Conservation (phyloP, 2,888 invertebrate genomes). For the Eupeodes luniger region DNA sequence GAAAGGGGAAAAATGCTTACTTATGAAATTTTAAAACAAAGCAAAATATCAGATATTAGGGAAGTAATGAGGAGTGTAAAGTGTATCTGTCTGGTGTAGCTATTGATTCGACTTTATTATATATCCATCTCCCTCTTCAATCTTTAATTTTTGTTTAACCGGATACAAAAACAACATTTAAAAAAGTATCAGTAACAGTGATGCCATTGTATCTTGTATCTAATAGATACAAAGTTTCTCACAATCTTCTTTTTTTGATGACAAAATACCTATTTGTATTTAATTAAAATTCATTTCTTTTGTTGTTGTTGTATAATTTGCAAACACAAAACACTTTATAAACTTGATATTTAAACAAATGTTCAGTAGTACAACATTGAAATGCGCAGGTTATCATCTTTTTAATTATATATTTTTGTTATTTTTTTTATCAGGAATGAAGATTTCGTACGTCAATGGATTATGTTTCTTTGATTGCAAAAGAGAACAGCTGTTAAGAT, state of each 20-base stretch:
- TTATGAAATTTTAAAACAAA: not conserved
- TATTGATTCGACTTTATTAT: not conserved
- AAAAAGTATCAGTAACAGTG: conserved; percentile 18
- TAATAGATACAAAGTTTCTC: not conserved
- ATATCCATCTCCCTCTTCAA: conserved; percentile 24
- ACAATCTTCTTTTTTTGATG: not conserved
- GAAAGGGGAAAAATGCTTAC: not conserved
- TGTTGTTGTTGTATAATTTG: conserved; percentile 9
- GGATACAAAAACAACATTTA: conserved; percentile 22
- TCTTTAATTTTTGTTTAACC: conserved; percentile 8
- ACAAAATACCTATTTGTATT: conserved; percentile 47
- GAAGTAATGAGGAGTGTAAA: not conserved
- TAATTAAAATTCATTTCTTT: conserved; percentile 28
- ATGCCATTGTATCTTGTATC: not conserved
- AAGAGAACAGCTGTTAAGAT: not conserved
- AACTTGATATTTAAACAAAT: conserved; percentile 66
- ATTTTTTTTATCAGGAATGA: not conserved
- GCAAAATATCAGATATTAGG: not conserved
- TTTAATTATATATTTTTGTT: not conserved
- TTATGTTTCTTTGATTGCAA: conserved; percentile 7
- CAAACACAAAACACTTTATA: not conserved
- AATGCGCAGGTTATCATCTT: conserved; percentile 1
- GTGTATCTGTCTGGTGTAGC: conserved; percentile 22
- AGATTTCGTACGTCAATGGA: conserved; percentile 7
- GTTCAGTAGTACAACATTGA: conserved; percentile 12